phyloP scores from a whole-genome alignment of 2,797 vertebrate genomes.

The Leucoraja ocellata region DNA sequence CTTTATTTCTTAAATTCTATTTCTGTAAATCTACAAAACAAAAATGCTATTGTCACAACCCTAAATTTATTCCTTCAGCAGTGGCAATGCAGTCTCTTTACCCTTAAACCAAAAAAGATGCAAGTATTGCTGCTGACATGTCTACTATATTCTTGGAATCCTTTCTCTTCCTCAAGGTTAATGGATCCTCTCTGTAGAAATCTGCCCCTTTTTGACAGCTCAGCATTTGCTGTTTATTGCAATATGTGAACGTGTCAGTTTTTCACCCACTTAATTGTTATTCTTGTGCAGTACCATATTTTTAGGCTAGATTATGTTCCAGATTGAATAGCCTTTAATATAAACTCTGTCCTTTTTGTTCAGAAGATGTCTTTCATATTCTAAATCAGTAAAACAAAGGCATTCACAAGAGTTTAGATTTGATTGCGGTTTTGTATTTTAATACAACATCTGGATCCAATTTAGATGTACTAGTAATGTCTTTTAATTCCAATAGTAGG shows the following conservation, averaged over 20 bases:
- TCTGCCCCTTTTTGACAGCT: neutral
- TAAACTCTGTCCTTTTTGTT: conserved; percentile 22
- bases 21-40: neutral
- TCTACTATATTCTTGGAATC: neutral
- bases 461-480: neutral
- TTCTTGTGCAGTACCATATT: neutral
- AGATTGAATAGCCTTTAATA: neutral
- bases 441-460: neutral
- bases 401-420: neutral
- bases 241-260: neutral
- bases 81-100: neutral
- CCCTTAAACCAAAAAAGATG: neutral
- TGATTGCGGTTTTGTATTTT: neutral
- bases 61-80: neutral
- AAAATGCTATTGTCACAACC: neutral
- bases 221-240: neutral
- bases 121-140: neutral
- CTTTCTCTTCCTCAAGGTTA: neutral
- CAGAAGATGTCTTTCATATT: neutral
- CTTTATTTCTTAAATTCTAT: conserved; percentile 9
- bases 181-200: neutral
- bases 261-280: neutral
- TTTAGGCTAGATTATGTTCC: conserved; percentile 6
- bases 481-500: neutral
- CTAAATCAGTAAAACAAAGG: neutral